Conservation (phyloP, 2,797 vertebrate genomes). For the Diplodus puntazzo region DNA sequence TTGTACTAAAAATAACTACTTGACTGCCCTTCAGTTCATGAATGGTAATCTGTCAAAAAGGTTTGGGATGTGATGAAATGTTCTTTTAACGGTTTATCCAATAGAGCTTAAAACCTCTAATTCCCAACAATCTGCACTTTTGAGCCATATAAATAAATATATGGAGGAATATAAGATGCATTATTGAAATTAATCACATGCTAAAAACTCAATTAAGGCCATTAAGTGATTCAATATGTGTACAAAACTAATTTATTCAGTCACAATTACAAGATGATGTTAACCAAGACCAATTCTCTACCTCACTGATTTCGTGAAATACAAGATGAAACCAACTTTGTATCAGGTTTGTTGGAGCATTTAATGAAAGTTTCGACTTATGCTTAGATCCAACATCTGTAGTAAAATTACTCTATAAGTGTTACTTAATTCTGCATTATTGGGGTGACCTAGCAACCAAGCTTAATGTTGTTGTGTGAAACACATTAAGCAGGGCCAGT, state of each 20-base stretch:
- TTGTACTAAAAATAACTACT: slow-evolving; percentile 12
- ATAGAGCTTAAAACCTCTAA: slow-evolving; percentile 1
- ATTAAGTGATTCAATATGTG: neutral
- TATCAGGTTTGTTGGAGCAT: neutral
- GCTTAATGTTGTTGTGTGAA: neutral
- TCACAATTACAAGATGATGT: neutral
- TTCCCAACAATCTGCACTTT: neutral
- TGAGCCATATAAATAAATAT: neutral
- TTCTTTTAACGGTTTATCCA: neutral
- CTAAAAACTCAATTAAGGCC: neutral
- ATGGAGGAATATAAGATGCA: neutral
- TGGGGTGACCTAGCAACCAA: neutral
- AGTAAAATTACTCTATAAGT: neutral
- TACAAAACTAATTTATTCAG: neutral
- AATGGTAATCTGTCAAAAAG: slow-evolving; percentile 8
- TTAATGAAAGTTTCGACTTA: neutral
- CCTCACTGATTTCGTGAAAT: neutral
- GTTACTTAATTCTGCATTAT: neutral
- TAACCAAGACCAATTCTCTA: neutral
- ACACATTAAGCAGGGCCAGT: neutral
- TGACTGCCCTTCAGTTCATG: slow-evolving; percentile 3
- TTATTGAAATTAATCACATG: slow-evolving; percentile 4
- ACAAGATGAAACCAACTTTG: neutral
- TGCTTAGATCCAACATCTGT: neutral
- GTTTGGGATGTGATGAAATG: neutral